Evolutionary conservation across 2,888 invertebrate species (phyloP).

Genomic region (Dioctria rufipes): DNA sequence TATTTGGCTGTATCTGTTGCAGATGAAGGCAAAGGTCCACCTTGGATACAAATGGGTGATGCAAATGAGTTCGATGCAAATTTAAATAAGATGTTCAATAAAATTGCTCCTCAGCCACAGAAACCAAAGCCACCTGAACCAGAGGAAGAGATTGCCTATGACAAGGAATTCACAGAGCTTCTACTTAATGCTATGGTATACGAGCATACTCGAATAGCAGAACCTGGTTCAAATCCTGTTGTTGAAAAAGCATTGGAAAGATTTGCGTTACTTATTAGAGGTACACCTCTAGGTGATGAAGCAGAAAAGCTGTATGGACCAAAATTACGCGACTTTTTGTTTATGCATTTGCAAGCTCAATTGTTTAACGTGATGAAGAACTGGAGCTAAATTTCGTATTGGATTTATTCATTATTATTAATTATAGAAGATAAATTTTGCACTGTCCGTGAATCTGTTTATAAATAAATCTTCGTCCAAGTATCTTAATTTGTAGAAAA

Average conservation of each 20-base stretch:
- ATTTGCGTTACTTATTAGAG: conserved; percentile 62
- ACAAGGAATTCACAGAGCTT: conserved; percentile 45
- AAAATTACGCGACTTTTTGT: conserved; percentile 63
- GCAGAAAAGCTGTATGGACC: conserved; percentile 52
- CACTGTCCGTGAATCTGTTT: no score
- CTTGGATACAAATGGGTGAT: conserved; percentile 59
- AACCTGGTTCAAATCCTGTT: conserved; percentile 60
- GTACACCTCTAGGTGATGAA: conserved; percentile 40
- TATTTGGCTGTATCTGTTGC: conserved; percentile 62
- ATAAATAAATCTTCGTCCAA: no score
- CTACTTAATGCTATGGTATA: conserved; percentile 61
- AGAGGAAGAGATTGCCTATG: background rate
- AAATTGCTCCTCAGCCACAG: background rate
- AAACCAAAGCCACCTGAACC: background rate
- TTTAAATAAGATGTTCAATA: conserved; percentile 39
- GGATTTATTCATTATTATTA: no score
- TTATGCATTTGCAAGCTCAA: conserved; percentile 66
- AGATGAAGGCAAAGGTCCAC: conserved; percentile 59
- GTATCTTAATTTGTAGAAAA: no score
- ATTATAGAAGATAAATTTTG: no score
- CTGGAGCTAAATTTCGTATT: no score
- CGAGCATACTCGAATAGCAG: conserved; percentile 64
- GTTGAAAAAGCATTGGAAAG: conserved; percentile 64
- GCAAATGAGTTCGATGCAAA: conserved; percentile 48
- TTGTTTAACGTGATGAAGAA: conserved; percentile 60